phyloP scores from a whole-genome alignment of 2,113 vertebrate genomes.

The Passer montanus region DNA sequence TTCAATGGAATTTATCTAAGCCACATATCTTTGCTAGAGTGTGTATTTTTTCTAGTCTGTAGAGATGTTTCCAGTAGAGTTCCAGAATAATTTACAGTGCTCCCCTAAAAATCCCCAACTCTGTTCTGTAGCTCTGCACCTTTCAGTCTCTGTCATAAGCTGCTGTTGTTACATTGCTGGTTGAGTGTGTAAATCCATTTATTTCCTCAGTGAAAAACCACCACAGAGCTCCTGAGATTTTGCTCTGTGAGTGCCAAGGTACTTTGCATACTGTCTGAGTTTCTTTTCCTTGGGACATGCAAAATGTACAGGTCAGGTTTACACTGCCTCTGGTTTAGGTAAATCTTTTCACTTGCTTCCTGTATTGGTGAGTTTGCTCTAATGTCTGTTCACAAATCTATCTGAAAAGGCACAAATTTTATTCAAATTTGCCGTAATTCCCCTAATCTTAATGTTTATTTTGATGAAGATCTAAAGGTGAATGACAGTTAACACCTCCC shows the following conservation, averaged over 20 bases:
- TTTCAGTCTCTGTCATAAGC: not conserved
- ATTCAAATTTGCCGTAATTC: not conserved
- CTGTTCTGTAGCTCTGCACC: not conserved
- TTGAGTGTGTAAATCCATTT: not conserved
- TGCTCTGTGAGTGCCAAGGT: not conserved
- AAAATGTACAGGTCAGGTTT: not conserved
- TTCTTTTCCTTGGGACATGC: not conserved
- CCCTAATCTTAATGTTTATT: not conserved
- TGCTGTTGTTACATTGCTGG: not conserved
- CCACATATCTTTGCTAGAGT: not conserved
- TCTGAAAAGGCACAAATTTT: not conserved
- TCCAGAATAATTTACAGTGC: accelerated
- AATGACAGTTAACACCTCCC: not conserved
- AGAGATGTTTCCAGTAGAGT: not conserved
- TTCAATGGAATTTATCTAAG: not conserved
- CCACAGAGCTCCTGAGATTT: not conserved
- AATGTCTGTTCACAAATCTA: not conserved
- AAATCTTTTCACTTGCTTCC: not conserved
- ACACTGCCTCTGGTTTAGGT: not conserved
- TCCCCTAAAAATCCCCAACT: not conserved
- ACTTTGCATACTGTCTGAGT: not conserved
- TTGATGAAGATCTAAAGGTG: not conserved
- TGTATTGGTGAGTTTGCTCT: not conserved
- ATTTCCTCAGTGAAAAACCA: not conserved
- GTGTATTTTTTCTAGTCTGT: not conserved